These are phyloP conservation scores for Leucosticte australis DNA, from an alignment of 2,113 vertebrate genomes.

Conservation along the genomic window DNA sequence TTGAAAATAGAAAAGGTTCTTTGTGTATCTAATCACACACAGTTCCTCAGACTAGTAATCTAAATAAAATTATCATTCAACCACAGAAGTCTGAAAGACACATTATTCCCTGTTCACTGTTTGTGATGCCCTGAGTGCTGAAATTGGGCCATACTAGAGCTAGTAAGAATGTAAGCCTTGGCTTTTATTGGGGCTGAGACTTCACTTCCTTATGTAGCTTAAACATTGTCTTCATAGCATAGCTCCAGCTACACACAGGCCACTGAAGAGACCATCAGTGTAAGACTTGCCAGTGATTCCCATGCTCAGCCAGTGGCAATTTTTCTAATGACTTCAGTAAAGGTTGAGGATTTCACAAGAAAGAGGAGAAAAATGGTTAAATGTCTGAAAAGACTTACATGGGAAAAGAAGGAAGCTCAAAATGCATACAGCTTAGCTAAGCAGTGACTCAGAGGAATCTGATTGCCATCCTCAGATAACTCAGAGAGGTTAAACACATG, in stretches of 20 bases:
- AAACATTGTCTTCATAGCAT: not conserved
- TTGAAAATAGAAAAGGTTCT: not conserved
- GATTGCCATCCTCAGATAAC: slow-evolving; percentile 48
- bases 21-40: not conserved
- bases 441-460: slow-evolving; percentile 60
- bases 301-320: not conserved
- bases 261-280: not conserved
- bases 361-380: slow-evolving; percentile 31
- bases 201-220: not conserved
- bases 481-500: slow-evolving; percentile 48
- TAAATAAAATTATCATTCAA: not conserved
- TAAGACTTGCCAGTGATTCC: not conserved
- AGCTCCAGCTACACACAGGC: not conserved
- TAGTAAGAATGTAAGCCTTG: not conserved
- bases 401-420: not conserved
- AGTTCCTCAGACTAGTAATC: not conserved
- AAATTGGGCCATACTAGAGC: not conserved
- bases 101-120: not conserved
- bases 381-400: not conserved
- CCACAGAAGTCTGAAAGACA: not conserved
- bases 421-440: slow-evolving; percentile 50
- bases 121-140: not conserved
- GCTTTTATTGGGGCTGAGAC: not conserved
- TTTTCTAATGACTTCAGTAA: not conserved
- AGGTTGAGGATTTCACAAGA: not conserved